These are phyloP conservation scores for Andrena chrysosceles DNA, from an alignment of 2,888 invertebrate species.

Conservation along the genomic window DNA sequence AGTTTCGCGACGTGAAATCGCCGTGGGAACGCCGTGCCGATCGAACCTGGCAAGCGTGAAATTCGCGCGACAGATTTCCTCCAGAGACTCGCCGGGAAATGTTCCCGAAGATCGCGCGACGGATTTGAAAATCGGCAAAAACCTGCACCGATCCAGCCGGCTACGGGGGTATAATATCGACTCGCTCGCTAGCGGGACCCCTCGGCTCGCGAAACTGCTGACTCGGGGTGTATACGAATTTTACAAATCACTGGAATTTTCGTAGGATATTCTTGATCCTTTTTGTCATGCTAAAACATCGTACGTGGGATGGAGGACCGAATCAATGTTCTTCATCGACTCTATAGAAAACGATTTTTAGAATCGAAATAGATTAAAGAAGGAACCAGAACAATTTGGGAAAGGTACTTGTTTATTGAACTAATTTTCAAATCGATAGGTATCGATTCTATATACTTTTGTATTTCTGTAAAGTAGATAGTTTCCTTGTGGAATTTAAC, in stretches of 20 bases:
- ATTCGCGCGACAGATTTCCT: constrained; percentile 72
- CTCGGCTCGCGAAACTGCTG: not conserved
- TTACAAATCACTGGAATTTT: not conserved
- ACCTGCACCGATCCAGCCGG: constrained; percentile 12
- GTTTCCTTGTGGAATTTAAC: not conserved
- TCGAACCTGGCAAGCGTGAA: constrained; percentile 67
- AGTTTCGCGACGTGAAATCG: constrained; percentile 73
- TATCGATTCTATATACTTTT: not conserved
- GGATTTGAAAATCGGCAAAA: constrained; percentile 46
- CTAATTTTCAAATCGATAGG: not conserved
- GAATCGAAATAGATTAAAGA: too few species aligned
- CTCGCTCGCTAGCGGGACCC: not conserved
- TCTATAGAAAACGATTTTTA: too few species aligned
- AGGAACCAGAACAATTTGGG: too few species aligned
- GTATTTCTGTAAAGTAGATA: not conserved
- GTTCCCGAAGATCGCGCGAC: constrained; percentile 49
- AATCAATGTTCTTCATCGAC: too few species aligned
- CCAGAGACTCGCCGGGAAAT: constrained; percentile 64
- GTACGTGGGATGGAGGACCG: too few species aligned
- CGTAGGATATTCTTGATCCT: not conserved
- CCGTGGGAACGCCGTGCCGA: constrained; percentile 71
- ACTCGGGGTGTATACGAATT: not conserved
- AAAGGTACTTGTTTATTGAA: not conserved
- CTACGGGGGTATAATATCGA: constrained; percentile 25
- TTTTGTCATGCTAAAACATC: not conserved